Base-by-base conservation (phyloP, 2,113 vertebrate genomes). In the Cyanoderma ruficeps region DNA sequence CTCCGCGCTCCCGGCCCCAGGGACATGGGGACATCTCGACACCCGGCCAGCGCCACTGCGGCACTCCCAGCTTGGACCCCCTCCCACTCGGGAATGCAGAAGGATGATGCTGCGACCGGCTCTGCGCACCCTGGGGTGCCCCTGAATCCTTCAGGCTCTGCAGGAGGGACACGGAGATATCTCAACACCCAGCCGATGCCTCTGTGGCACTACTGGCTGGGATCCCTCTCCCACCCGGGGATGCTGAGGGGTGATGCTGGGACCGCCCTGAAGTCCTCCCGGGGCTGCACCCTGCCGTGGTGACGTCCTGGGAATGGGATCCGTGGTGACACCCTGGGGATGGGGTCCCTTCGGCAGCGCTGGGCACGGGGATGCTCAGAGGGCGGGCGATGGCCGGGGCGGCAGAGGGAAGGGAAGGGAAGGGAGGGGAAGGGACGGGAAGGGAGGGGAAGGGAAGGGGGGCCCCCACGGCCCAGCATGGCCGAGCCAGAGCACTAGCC, bases 401-500 rank as follows among this genome's bases (percentile, higher is more conserved):
- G 30, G 56, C 4, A 6, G 50, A 74, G 78, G 75, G 80, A 50
- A 22, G 61, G 79, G 84, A 39, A 10, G 67, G 37, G 67, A 82
- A 15, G 63, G 53, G 71, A 69, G 0, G 57, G 69, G 64, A 59
- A 1, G 67, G 52, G 59, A 49, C 0, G 17, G 61, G 68, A n/a
- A 11, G 56, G 81, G 70, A 60, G 1, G 67, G 49, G 68, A 70
- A 4, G 55, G 60, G 42, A 39, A 15, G 37, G 64, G 88, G 67
- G 75, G 70, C 17, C 25, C 70, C 77, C 68, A 23, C 22, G 47
- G 90, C 95, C 92, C 86, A 70, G 90, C 89, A 89, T 84, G 89
- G 87, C 86, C 84, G 53, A 91, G 89, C 72, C 93, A 94, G 87
- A 94, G 92, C 93, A 82, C 95, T 94, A 75, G 95, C 96, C 96